phyloP scores from a whole-genome alignment of 2,113 vertebrate genomes.

The Dasyprocta punctata region DNA sequence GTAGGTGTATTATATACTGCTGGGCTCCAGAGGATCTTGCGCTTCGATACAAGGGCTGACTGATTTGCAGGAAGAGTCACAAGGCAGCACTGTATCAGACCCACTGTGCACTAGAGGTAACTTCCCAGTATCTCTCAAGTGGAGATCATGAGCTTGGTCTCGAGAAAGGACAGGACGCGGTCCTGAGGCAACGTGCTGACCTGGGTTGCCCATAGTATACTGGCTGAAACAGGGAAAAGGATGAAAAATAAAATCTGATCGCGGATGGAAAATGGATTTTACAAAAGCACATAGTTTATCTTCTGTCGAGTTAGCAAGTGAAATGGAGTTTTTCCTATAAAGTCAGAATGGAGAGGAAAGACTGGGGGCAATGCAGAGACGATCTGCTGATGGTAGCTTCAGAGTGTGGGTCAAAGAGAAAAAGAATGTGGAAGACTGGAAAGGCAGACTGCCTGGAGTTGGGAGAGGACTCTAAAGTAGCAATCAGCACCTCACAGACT shows the following conservation, averaged over 20 bases:
- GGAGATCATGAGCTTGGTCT: background rate
- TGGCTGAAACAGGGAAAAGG: background rate
- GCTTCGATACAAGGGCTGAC: background rate
- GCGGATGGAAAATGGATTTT: background rate
- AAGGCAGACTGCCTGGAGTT: background rate
- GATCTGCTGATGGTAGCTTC: background rate
- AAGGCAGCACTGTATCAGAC: background rate
- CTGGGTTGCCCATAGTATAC: background rate
- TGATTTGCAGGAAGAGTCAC: background rate
- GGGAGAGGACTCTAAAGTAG: background rate
- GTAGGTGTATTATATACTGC: background rate
- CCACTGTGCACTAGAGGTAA: background rate
- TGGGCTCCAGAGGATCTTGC: background rate
- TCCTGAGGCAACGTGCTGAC: background rate
- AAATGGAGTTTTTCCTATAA: background rate
- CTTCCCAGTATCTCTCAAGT: background rate
- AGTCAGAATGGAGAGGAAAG: background rate
- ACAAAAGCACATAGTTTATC: background rate
- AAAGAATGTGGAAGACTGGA: background rate
- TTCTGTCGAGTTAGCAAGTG: background rate
- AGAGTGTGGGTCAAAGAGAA: background rate
- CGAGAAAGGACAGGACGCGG: background rate
- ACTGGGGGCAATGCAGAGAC: background rate
- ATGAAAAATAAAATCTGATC: conserved; percentile 11
- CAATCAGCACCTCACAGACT: background rate